These are phyloP conservation scores for Netta rufina DNA, from an alignment of 2,797 vertebrate species.

Conservation along the genomic window DNA sequence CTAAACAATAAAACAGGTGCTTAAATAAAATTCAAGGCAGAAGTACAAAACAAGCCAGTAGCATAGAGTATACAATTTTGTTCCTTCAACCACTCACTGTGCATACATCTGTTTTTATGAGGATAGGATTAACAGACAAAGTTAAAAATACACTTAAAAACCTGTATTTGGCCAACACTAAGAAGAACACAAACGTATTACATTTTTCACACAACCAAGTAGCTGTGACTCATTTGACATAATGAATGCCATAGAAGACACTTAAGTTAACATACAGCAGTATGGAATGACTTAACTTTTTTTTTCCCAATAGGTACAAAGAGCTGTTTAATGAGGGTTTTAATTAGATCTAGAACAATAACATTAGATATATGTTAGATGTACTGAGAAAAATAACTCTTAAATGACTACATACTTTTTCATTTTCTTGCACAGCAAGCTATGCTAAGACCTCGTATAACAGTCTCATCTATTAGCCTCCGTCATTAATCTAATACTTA, in stretches of 20 bases:
- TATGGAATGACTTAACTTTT: neutral
- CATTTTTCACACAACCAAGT: neutral
- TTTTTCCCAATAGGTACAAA: neutral
- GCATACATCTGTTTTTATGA: neutral
- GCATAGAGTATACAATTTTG: rapidly evolving
- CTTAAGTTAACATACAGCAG: neutral
- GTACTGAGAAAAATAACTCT: neutral
- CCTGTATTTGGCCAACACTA: neutral
- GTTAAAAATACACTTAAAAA: neutral
- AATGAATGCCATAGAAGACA: neutral
- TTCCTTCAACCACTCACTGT: neutral
- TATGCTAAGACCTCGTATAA: neutral
- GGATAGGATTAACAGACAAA: neutral
- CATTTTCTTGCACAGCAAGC: neutral
- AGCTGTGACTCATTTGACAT: neutral
- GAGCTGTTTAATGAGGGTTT: neutral
- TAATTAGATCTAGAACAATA: neutral
- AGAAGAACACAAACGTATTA: neutral
- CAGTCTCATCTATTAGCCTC: neutral
- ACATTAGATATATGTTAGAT: neutral
- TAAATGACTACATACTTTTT: neutral
- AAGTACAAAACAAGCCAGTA: neutral
- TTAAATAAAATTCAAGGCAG: neutral
- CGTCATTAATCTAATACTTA: neutral
- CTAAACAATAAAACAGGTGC: neutral